These are phyloP conservation scores for Coelopa frigida DNA, from an alignment of 1,140 invertebrate genomes.

Conservation along the genomic window DNA sequence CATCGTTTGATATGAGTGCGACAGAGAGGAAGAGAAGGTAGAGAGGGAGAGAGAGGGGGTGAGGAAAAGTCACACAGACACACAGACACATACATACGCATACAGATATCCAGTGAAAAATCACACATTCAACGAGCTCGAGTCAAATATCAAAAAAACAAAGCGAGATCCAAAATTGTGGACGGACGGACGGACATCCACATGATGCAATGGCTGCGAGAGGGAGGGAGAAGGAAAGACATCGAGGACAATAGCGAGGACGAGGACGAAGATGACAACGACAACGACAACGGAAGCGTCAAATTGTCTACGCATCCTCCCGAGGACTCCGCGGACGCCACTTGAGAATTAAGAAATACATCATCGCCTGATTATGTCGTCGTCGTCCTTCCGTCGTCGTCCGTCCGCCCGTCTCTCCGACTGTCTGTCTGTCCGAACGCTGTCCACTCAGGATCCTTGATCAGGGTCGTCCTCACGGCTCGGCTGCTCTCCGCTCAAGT, in stretches of 20 bases:
- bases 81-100: neutral
- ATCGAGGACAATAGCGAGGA: no score
- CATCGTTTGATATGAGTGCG: no score
- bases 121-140: neutral
- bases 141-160: no score
- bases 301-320: slow-evolving; percentile 9
- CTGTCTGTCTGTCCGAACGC: slow-evolving; percentile 2
- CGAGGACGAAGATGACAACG: no score
- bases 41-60: neutral
- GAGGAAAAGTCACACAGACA: slow-evolving; percentile 5
- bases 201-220: no score
- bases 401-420: neutral
- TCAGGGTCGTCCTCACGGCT: no score
- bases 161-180: no score
- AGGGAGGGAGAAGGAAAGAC: no score
- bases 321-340: neutral
- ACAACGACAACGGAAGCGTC: slow-evolving; percentile 12
- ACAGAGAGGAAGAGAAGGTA: neutral
- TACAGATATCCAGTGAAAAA: neutral
- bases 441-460: no score
- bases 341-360: slow-evolving; percentile 7
- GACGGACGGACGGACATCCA: no score
- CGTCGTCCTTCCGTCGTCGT: neutral
- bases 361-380: slow-evolving; percentile 6
- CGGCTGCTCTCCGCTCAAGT: no score